These are phyloP conservation scores for Euzophera pinguis DNA, from an alignment of 2,888 invertebrate species.

Conservation along the genomic window DNA sequence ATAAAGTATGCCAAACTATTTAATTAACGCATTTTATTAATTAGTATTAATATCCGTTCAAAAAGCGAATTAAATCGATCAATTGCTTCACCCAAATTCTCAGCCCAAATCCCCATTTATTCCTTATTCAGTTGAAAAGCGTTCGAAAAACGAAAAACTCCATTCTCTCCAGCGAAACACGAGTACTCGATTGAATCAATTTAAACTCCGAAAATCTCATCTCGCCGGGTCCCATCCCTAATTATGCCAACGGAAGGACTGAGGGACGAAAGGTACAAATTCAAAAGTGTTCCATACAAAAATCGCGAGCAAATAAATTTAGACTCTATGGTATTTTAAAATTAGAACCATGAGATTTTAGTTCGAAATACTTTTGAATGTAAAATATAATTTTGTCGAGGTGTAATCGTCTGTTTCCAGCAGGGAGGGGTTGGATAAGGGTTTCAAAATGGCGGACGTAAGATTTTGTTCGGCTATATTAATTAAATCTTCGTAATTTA, in stretches of 20 bases:
- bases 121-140: conserved; percentile 47
- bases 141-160: conserved; percentile 34
- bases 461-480: conserved; percentile 76
- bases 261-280: conserved; percentile 60
- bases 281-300: conserved; percentile 31
- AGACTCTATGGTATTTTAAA: conserved; percentile 21
- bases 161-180: conserved; percentile 61
- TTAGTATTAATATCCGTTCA: not conserved
- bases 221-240: conserved; percentile 72
- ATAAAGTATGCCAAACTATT: too few species aligned
- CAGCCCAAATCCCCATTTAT: conserved; percentile 49
- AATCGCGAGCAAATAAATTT: conserved; percentile 25
- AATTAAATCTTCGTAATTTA: conserved; percentile 80
- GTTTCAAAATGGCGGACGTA: conserved; percentile 74
- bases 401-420: conserved; percentile 73
- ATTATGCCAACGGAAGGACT: conserved; percentile 73
- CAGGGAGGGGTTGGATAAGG: conserved; percentile 62
- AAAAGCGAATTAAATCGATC: conserved; percentile 23
- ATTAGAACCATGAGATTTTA: conserved; percentile 23
- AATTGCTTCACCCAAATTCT: conserved; percentile 23
- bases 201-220: conserved; percentile 74
- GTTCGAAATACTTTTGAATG: conserved; percentile 20
- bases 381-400: conserved; percentile 45
- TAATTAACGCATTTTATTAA: too few species aligned
- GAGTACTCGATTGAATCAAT: conserved; percentile 75